Conservation (phyloP, 2,888 invertebrate genomes). For the Antheraea yamamai region DNA sequence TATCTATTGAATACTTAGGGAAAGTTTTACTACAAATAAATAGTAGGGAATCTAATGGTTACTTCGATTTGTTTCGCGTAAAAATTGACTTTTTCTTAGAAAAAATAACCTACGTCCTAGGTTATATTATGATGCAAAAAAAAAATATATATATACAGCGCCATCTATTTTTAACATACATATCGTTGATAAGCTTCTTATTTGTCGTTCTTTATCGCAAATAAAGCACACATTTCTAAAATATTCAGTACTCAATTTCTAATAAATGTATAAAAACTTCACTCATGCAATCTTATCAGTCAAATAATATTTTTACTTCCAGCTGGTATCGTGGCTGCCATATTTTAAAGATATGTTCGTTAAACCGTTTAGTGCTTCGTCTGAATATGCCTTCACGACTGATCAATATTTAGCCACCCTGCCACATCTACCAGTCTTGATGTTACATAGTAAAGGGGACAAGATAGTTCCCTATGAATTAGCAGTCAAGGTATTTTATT, state of each 20-base stretch:
- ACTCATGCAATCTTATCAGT: too few relatives aligned
- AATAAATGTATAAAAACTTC: too few relatives aligned
- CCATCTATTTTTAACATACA: neutral
- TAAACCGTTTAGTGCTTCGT: constrained; percentile 87
- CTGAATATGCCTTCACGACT: constrained; percentile 88
- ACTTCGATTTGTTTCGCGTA: neutral
- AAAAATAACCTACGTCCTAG: neutral
- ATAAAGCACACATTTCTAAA: too few relatives aligned
- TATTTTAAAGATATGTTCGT: constrained; percentile 92
- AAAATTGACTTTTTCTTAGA: neutral
- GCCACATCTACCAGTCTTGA: constrained; percentile 88
- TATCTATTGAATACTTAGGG: neutral
- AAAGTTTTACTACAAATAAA: neutral
- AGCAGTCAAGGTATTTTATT: constrained; percentile 84
- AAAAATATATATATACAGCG: neutral
- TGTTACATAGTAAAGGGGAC: constrained; percentile 95
- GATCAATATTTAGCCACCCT: constrained; percentile 86
- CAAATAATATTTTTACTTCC: neutral
- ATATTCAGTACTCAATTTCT: too few relatives aligned
- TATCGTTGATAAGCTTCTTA: too few relatives aligned
- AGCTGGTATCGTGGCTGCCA: constrained; percentile 84
- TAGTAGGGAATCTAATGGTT: neutral
- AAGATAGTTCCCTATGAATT: constrained; percentile 90
- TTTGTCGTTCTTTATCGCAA: too few relatives aligned
- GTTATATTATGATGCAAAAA: too few relatives aligned